Percentiles rank a stretch among this genome's conserved stretches.
Conservation (phyloP, 2,888 invertebrate genomes). For the Campaea margaritaria region DNA sequence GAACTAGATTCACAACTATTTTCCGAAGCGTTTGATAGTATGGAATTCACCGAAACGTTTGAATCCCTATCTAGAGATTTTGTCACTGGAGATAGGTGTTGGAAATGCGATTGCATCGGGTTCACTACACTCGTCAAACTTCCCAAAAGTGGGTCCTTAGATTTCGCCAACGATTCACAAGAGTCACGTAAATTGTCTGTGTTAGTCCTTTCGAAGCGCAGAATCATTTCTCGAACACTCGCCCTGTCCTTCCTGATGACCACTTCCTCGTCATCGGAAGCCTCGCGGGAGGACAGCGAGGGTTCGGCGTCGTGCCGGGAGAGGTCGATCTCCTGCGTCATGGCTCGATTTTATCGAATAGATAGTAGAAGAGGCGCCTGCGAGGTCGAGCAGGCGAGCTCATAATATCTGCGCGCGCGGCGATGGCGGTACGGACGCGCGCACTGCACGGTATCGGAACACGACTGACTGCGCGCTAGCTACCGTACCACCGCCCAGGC, state of each 20-base stretch:
- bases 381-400: constrained; percentile 60
- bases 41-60: constrained; percentile 80
- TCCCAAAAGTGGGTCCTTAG: constrained; percentile 66
- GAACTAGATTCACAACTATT: constrained; percentile 79
- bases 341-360: constrained; percentile 58
- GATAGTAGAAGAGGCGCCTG: constrained; percentile 66
- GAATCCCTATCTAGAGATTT: constrained; percentile 77
- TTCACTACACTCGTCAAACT: constrained; percentile 76
- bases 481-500: constrained; percentile 49
- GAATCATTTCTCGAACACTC: constrained; percentile 77
- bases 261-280: constrained; percentile 71
- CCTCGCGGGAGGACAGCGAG: constrained; percentile 62
- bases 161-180: constrained; percentile 70
- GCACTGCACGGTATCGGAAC: constrained; percentile 61
- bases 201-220: constrained; percentile 74
- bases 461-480: constrained; percentile 70
- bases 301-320: constrained; percentile 66
- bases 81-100: constrained; percentile 69
- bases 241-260: constrained; percentile 69
- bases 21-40: constrained; percentile 78
- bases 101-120: constrained; percentile 72
- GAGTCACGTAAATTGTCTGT: constrained; percentile 62
- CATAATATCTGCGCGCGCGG: constrained; percentile 67
- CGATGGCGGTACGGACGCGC: constrained; percentile 65
- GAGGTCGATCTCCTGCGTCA: constrained; percentile 76